phyloP scores from a whole-genome alignment of 64 coral and sea anemone species.

The Stichodactyla helianthus region DNA sequence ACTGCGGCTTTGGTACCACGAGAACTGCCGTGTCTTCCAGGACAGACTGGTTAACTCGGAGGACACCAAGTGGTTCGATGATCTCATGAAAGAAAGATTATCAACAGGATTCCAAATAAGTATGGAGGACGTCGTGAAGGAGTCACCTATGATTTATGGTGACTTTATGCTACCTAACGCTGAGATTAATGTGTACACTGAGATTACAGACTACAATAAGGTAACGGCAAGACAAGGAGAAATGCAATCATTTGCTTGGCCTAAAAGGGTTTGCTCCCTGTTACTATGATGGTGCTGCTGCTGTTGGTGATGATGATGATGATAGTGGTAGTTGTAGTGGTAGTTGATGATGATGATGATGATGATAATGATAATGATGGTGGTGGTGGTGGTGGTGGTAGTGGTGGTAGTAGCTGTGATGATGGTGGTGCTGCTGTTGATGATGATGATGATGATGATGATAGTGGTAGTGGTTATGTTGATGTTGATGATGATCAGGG shows the following conservation, averaged over 20 bases:
- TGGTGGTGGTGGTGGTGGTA: background rate
- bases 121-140: conserved; percentile 75
- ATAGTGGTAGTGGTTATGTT: background rate
- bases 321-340: too few species aligned
- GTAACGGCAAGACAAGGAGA: background rate
- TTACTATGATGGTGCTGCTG: background rate
- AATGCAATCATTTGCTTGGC: too few species aligned
- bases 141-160: conserved; percentile 90
- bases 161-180: conserved; percentile 93
- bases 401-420: too few species aligned
- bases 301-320: background rate
- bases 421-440: background rate
- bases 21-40: conserved; percentile 94
- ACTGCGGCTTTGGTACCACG: conserved; percentile 90
- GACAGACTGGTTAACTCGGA: conserved; percentile 95
- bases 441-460: background rate
- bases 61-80: conserved; percentile 91
- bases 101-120: conserved; percentile 65
- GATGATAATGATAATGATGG: background rate
- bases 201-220: conserved; percentile 89
- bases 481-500: background rate
- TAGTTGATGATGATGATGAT: background rate
- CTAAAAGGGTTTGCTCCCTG: background rate
- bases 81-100: conserved; percentile 90
- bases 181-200: conserved; percentile 77